Evolutionary conservation across 2,113 vertebrate species (phyloP).

Genomic region (Halichoerus grypus): DNA sequence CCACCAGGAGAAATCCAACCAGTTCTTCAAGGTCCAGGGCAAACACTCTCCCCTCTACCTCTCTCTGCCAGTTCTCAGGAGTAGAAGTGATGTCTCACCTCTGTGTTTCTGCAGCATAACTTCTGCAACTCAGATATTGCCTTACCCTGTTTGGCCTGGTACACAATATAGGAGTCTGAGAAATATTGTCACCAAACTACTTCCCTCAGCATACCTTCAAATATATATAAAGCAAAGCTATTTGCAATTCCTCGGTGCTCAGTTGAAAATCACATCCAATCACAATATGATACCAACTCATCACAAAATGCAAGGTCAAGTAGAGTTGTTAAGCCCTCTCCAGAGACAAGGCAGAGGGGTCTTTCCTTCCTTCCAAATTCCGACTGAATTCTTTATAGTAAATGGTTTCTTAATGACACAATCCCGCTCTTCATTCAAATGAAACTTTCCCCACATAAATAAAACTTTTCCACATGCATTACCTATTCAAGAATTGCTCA

Average conservation of each 20-base stretch:
- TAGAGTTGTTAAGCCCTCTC: not conserved
- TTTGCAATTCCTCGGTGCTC: not conserved
- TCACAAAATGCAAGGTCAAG: conserved; percentile 28
- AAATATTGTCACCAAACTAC: not conserved
- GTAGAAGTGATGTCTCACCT: not conserved
- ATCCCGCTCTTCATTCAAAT: not conserved
- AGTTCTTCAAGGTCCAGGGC: conserved; percentile 63
- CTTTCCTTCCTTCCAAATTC: not conserved
- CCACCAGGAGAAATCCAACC: conserved; percentile 65
- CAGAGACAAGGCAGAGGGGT: not conserved
- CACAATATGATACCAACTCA: not conserved
- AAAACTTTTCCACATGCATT: not conserved
- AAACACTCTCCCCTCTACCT: not conserved
- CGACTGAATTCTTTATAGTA: not conserved
- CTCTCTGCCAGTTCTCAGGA: not conserved
- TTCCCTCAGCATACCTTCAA: not conserved
- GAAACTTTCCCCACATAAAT: not conserved
- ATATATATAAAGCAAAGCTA: not conserved
- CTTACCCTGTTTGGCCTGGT: not conserved
- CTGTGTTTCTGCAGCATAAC: not conserved
- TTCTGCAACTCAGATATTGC: not conserved
- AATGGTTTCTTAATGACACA: conserved; percentile 3
- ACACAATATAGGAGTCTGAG: not conserved
- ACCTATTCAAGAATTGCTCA: conserved; percentile 12
- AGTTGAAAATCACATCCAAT: not conserved